Evolutionary conservation across 2,113 vertebrate genomes (phyloP).

Genomic region (Colinus virginianus): DNA sequence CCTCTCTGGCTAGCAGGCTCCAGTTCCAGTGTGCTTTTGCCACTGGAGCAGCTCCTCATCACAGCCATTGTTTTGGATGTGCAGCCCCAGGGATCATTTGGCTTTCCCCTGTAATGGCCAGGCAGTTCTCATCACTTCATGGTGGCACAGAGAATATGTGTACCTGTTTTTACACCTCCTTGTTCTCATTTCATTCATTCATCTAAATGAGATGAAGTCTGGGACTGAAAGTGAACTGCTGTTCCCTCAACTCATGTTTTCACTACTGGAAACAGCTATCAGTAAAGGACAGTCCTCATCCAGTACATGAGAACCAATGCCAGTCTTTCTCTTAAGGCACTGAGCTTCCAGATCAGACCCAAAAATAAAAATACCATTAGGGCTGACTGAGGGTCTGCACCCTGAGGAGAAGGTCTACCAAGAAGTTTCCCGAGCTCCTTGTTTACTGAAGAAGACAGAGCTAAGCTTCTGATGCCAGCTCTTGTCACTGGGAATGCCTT

Average conservation of each 20-base stretch:
- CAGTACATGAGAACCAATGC: not conserved
- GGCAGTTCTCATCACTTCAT: not conserved
- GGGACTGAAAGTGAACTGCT: not conserved
- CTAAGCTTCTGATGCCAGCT: not conserved
- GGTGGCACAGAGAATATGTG: not conserved
- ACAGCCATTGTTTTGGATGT: not conserved
- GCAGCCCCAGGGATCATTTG: fast-evolving
- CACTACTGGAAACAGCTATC: not conserved
- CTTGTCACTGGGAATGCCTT: not conserved
- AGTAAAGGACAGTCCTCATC: not conserved
- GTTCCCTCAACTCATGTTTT: not conserved
- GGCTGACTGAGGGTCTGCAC: fast-evolving
- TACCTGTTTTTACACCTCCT: not conserved
- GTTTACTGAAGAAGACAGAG: not conserved
- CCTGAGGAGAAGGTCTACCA: not conserved
- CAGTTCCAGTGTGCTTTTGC: not conserved
- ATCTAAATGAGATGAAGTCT: not conserved
- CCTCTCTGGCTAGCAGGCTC: not conserved
- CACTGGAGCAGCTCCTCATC: not conserved
- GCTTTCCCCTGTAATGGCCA: fast-evolving
- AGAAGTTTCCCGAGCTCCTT: not conserved
- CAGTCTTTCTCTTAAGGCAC: not conserved
- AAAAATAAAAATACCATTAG: not conserved
- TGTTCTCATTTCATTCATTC: not conserved
- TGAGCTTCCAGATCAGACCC: not conserved